A percentile compares a stretch with the other conserved stretches of the same genome.
phyloP scores from a whole-genome alignment of 1,140 invertebrate species.

The Calephelis nemesis region DNA sequence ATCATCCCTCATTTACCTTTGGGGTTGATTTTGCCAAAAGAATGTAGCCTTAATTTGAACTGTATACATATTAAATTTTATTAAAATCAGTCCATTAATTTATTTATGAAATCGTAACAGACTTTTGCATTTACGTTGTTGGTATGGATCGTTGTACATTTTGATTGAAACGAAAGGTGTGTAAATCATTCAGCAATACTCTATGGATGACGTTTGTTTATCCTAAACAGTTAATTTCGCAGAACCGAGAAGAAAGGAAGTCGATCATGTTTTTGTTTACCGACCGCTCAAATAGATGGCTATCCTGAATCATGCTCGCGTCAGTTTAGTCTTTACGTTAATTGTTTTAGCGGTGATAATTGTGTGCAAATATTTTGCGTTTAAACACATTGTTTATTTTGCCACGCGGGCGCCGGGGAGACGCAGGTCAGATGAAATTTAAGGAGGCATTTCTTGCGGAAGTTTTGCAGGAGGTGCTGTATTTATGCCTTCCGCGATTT shows the following conservation, averaged over 20 bases:
- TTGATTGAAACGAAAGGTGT: background rate
- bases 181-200: background rate
- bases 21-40: too few species aligned
- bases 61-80: too few species aligned
- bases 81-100: too few species aligned
- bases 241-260: slow-evolving; percentile 56
- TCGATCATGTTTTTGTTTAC: slow-evolving; percentile 55
- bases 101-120: too few species aligned
- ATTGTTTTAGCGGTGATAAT: background rate
- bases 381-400: background rate
- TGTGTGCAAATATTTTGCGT: background rate
- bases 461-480: background rate
- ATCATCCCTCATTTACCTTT: too few species aligned
- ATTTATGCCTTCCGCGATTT: slow-evolving; percentile 6
- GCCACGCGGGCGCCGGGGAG: slow-evolving; percentile 10
- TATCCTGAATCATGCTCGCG: background rate
- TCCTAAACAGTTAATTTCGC: slow-evolving; percentile 41
- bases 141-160: background rate
- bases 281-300: slow-evolving; percentile 19
- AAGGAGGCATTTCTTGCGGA: slow-evolving; percentile 8
- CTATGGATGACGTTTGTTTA: slow-evolving; percentile 24
- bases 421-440: slow-evolving; percentile 15
- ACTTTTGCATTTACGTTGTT: too few species aligned
- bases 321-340: background rate
- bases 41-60: too few species aligned